Conservation (phyloP, 2,797 vertebrate species). For the Phoeniculus purpureus region DNA sequence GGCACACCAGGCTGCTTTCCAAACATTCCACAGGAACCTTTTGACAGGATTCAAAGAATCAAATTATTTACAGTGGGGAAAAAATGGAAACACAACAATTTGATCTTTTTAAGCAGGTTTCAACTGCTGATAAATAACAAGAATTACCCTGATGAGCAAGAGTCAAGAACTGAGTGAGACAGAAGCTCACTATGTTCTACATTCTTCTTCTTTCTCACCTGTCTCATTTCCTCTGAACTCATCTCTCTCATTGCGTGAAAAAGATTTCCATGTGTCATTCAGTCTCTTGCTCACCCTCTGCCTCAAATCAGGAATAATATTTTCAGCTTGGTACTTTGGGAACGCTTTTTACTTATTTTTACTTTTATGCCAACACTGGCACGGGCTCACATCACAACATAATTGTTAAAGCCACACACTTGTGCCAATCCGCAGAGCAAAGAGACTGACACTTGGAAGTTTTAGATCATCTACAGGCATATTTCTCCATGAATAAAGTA, state of each 20-base stretch:
- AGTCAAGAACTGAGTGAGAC: not conserved
- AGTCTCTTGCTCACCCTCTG: not conserved
- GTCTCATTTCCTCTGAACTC: not conserved
- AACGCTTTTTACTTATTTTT: not conserved
- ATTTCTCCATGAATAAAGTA: not conserved
- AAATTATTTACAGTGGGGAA: not conserved
- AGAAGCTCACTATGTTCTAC: not conserved
- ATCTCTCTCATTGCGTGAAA: not conserved
- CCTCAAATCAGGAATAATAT: not conserved
- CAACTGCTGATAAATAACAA: not conserved
- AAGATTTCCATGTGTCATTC: not conserved
- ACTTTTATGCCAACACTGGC: not conserved
- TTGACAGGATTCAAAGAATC: not conserved
- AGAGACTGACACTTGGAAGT: not conserved
- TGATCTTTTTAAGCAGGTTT: constrained; percentile 21
- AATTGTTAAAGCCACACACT: not conserved
- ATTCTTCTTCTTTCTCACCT: not conserved
- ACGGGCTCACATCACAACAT: not conserved
- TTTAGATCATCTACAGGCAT: not conserved
- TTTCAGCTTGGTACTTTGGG: not conserved
- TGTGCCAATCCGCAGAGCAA: not conserved
- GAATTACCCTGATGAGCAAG: not conserved
- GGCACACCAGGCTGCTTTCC: not conserved
- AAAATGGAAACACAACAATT: not conserved
- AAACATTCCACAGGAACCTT: not conserved